Conservation (phyloP, 2,888 invertebrate genomes). For the Urechis unicinctus region DNA sequence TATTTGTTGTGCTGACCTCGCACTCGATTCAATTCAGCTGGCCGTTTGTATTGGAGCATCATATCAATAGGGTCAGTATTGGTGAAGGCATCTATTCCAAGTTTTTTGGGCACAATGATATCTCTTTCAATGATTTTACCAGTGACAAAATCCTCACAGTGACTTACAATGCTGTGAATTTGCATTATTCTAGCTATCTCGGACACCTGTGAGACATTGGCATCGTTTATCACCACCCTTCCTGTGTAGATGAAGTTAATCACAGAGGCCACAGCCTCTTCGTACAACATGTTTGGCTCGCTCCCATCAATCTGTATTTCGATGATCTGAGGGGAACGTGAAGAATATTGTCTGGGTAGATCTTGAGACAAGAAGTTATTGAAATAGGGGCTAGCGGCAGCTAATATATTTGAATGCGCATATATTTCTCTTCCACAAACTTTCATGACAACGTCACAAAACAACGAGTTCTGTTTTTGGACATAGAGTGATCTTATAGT, state of each 20-base stretch:
- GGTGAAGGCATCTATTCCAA: too few relatives aligned
- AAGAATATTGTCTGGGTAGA: conserved; percentile 40
- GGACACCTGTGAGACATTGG: conserved; percentile 28
- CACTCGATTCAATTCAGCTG: neutral
- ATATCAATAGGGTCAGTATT: too few relatives aligned
- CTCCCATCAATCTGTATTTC: conserved; percentile 51
- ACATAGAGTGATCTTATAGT: conserved; percentile 9
- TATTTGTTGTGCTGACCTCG: conserved; percentile 3
- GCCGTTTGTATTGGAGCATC: neutral
- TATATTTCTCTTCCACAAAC: conserved; percentile 36
- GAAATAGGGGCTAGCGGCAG: conserved; percentile 45
- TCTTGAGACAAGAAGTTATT: conserved; percentile 36
- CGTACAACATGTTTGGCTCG: conserved; percentile 34
- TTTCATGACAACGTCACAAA: conserved; percentile 45
- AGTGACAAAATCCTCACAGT: conserved; percentile 9
- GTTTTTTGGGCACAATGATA: neutral
- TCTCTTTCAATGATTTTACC: neutral
- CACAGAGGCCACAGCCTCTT: conserved; percentile 34
- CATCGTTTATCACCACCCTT: conserved; percentile 25
- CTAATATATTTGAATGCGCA: conserved; percentile 45
- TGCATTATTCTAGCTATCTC: conserved; percentile 46
- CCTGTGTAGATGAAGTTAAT: conserved; percentile 46
- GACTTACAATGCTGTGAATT: conserved; percentile 29
- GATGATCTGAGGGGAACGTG: conserved; percentile 41
- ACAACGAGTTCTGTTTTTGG: conserved; percentile 31